Evolutionary conservation across 1,140 invertebrate species (phyloP).

Genomic region (Calycopis cecrops): DNA sequence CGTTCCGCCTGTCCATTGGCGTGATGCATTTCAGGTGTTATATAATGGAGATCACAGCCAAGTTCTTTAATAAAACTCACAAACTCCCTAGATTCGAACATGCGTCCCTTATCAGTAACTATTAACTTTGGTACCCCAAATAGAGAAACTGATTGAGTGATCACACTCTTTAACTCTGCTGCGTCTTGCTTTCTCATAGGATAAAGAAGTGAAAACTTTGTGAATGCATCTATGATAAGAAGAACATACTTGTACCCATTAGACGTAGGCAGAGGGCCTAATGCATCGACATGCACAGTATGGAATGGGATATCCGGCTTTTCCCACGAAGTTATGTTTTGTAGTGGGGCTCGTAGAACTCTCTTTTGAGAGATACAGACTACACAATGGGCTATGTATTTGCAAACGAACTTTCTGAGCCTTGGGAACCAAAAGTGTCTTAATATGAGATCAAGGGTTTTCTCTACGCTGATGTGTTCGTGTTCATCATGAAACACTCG

Average conservation of each 20-base stretch:
- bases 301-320: constrained; percentile 8
- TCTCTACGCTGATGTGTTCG: constrained; percentile 4
- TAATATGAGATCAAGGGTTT: constrained; percentile 8
- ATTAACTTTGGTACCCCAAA: constrained; percentile 23
- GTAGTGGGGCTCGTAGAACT: background rate
- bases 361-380: constrained; percentile 13
- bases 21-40: constrained; percentile 25
- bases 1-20: constrained; percentile 19
- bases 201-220: constrained; percentile 24
- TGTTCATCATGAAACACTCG: constrained; percentile 10
- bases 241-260: background rate
- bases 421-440: constrained; percentile 18
- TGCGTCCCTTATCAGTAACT: constrained; percentile 21
- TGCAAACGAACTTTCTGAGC: constrained; percentile 10
- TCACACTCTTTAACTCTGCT: constrained; percentile 17
- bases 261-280: background rate
- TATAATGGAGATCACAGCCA: constrained; percentile 12
- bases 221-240: constrained; percentile 20
- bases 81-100: constrained; percentile 22
- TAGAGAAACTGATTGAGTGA: constrained; percentile 21
- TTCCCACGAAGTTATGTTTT: constrained; percentile 11
- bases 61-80: background rate
- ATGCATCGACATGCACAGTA: constrained; percentile 1
- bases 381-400: constrained; percentile 15
- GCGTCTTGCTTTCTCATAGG: constrained; percentile 17